Evolutionary conservation across 2,113 vertebrate species (phyloP).

Genomic region (Anas platyrhynchos): DNA sequence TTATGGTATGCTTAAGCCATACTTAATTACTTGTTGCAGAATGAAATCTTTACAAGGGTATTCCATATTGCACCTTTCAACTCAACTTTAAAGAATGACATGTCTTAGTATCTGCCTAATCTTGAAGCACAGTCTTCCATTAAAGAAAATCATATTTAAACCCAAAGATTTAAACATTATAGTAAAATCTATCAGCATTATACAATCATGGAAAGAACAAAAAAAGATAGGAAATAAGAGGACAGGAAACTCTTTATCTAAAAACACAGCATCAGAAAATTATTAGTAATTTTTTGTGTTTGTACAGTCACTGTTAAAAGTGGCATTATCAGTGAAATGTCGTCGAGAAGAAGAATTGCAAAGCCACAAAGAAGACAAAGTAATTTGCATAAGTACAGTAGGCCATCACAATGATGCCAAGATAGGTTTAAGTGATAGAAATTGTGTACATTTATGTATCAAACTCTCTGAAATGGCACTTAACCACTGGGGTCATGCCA

Average conservation of each 20-base stretch:
- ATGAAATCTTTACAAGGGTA: neutral
- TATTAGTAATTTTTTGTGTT: conserved; percentile 63
- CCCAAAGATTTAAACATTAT: conserved; percentile 1
- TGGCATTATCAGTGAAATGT: conserved; percentile 69
- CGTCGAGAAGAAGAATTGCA: conserved; percentile 56
- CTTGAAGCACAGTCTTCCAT: neutral
- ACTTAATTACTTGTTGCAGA: conserved; percentile 36
- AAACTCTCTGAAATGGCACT: neutral
- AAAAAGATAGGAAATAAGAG: neutral
- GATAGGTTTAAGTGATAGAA: conserved; percentile 47
- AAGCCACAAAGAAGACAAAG: conserved; percentile 63
- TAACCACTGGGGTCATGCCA: neutral
- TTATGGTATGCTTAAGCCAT: conserved; percentile 10
- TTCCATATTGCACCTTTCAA: neutral
- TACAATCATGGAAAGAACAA: neutral
- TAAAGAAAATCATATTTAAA: conserved; percentile 23
- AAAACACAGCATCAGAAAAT: conserved; percentile 50
- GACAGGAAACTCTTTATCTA: conserved; percentile 23
- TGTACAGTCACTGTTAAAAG: conserved; percentile 56
- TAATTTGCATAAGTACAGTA: conserved; percentile 69
- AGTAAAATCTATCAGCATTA: conserved; percentile 45
- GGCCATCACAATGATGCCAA: conserved; percentile 48
- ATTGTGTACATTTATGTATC: neutral
- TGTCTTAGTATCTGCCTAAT: conserved; percentile 40
- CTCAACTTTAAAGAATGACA: conserved; percentile 18